Evolutionary conservation across 2,113 vertebrate genomes (phyloP).

Genomic region (Amblyopsis rosae): DNA sequence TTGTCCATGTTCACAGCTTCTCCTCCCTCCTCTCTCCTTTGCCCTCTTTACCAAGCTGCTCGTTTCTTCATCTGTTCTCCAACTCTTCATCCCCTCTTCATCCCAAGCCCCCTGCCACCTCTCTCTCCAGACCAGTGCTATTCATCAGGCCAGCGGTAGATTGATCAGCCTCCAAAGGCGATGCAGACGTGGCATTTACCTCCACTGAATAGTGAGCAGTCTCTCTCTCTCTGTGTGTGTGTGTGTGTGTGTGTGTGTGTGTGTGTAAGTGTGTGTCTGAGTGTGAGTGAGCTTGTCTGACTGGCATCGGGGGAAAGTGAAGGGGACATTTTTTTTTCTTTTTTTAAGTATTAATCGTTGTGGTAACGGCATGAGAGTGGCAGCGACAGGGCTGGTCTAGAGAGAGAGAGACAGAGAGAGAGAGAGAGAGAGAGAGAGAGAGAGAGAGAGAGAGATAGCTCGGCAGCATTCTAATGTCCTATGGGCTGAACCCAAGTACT

Average conservation of each 20-base stretch:
- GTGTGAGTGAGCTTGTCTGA: constrained; percentile 42
- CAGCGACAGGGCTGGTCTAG: constrained; percentile 70
- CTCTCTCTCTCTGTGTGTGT: constrained; percentile 36
- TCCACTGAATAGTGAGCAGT: constrained; percentile 72
- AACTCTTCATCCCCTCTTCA: background rate
- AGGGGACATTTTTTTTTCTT: constrained; percentile 80
- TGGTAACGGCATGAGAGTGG: constrained; percentile 70
- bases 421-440: constrained; percentile 22
- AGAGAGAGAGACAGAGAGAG: constrained; percentile 51
- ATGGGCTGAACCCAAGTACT: constrained; percentile 54
- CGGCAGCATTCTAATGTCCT: constrained; percentile 54
- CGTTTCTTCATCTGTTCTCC: background rate
- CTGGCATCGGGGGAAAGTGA: constrained; percentile 69
- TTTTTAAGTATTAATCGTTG: constrained; percentile 80
- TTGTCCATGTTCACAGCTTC: background rate
- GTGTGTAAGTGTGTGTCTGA: constrained; percentile 48
- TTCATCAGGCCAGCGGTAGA: constrained; percentile 84
- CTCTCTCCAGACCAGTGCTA: constrained; percentile 73
- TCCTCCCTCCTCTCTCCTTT: background rate
- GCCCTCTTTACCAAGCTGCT: background rate
- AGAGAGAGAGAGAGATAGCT: constrained; percentile 50
- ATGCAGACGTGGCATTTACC: constrained; percentile 79
- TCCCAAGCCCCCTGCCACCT: constrained; percentile 42
- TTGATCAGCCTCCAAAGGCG: constrained; percentile 85
- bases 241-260: constrained; percentile 49